Percentiles rank a stretch among this genome's conserved stretches.
Evolutionary conservation across 2,797 vertebrate genomes (phyloP).

Genomic region (Silurus aristotelis): DNA sequence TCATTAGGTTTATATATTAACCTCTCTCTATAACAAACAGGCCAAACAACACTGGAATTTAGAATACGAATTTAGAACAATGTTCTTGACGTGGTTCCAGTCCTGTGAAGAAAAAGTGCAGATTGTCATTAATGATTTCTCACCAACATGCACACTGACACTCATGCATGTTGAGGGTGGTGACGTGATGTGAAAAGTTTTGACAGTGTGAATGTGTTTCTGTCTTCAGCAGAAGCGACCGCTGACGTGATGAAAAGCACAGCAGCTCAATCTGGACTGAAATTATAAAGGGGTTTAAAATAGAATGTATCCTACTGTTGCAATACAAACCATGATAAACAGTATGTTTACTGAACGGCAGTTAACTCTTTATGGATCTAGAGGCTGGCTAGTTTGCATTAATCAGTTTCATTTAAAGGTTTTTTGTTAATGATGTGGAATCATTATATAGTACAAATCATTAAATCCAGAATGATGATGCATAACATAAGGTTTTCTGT

Average conservation of each 20-base stretch:
- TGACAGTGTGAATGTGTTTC: background rate
- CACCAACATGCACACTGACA: background rate
- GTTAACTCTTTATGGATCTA: background rate
- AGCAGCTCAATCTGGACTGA: background rate
- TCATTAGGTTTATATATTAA: background rate
- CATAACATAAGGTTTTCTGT: too few relatives aligned
- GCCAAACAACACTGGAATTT: background rate
- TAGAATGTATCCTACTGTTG: background rate
- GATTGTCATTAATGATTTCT: constrained; percentile 1
- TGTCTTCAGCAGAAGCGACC: background rate
- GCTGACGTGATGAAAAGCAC: background rate
- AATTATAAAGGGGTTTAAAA: background rate
- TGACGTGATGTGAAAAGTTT: background rate
- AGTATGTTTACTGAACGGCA: background rate
- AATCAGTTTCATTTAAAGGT: background rate
- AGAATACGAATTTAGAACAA: background rate
- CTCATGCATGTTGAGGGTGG: background rate
- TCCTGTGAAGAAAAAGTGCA: background rate
- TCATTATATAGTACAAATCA: background rate
- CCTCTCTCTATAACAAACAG: background rate
- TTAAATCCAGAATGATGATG: too few relatives aligned
- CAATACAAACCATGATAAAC: background rate
- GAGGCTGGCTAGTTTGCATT: background rate
- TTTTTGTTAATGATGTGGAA: background rate
- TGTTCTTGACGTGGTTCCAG: background rate